These are phyloP conservation scores for Dolichotis patagonum DNA, from an alignment of 2,113 vertebrate species.

Conservation along the genomic window DNA sequence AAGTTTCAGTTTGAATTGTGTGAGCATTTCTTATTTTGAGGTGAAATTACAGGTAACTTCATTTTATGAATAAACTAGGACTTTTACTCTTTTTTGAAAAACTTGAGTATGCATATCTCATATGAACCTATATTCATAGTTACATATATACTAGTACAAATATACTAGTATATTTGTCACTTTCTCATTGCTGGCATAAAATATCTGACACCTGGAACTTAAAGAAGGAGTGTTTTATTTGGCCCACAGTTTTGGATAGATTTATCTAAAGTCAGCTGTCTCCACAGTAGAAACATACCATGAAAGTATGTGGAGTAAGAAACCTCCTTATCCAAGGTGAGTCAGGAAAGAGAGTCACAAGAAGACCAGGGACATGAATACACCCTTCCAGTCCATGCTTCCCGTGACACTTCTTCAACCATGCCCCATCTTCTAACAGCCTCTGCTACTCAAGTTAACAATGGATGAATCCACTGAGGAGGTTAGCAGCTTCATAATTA, in stretches of 20 bases:
- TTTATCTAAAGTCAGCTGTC: neutral
- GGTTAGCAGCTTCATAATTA: neutral
- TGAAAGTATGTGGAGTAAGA: neutral
- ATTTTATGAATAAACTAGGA: neutral
- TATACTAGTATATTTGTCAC: neutral
- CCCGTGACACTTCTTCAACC: neutral
- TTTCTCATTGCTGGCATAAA: neutral
- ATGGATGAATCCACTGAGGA: neutral
- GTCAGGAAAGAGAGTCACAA: neutral
- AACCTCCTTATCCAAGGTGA: neutral
- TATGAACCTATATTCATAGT: neutral
- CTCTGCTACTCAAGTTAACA: neutral
- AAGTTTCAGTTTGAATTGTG: neutral
- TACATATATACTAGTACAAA: too few relatives aligned
- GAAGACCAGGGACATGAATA: neutral
- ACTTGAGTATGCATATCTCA: neutral
- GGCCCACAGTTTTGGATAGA: neutral
- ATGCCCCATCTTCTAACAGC: neutral
- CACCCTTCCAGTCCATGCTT: neutral
- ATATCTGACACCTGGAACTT: neutral
- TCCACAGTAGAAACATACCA: neutral
- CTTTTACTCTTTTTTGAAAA: slow-evolving; percentile 43
- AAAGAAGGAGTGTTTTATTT: neutral
- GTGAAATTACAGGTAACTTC: neutral
- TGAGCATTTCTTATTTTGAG: neutral